These are phyloP conservation scores for Diogma glabrata DNA, from an alignment of 2,888 invertebrate species.

Conservation along the genomic window DNA sequence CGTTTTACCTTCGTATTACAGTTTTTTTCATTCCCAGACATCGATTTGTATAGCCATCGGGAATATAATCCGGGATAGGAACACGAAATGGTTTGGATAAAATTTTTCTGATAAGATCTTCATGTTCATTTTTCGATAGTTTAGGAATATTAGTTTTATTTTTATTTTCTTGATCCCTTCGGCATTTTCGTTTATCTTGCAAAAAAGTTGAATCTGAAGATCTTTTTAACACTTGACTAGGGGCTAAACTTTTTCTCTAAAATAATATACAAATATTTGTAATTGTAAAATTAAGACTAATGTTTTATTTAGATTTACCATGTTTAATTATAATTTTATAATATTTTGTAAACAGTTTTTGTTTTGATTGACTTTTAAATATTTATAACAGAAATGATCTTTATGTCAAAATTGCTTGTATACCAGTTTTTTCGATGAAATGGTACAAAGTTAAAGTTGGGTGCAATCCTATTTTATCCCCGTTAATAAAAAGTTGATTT, in stretches of 20 bases:
- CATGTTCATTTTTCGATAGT: slow-evolving; percentile 46
- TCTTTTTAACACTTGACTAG: slow-evolving; percentile 50
- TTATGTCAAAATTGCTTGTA: too few species aligned
- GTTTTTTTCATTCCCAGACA: slow-evolving; percentile 64
- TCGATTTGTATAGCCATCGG: slow-evolving; percentile 55
- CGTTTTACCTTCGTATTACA: slow-evolving; percentile 35
- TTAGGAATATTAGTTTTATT: slow-evolving; percentile 18
- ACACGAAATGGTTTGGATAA: slow-evolving; percentile 82
- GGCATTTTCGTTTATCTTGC: slow-evolving; percentile 39
- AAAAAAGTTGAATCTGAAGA: slow-evolving; percentile 25
- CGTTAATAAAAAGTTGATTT: too few species aligned
- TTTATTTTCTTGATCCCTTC: slow-evolving; percentile 35
- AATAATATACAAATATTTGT: not conserved
- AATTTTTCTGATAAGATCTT: slow-evolving; percentile 71
- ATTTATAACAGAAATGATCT: too few species aligned
- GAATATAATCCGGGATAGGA: slow-evolving; percentile 81
- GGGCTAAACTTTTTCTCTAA: slow-evolving; percentile 59
- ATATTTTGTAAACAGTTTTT: too few species aligned
- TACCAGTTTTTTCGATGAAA: too few species aligned
- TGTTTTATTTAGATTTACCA: not conserved
- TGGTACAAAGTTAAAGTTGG: too few species aligned
- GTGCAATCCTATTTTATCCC: too few species aligned
- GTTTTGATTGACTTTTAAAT: too few species aligned
- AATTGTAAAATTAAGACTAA: not conserved
- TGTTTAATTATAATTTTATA: too few species aligned